Base-by-base conservation (phyloP, 1,140 invertebrate species). In the Oreohelix idahoensis region DNA sequence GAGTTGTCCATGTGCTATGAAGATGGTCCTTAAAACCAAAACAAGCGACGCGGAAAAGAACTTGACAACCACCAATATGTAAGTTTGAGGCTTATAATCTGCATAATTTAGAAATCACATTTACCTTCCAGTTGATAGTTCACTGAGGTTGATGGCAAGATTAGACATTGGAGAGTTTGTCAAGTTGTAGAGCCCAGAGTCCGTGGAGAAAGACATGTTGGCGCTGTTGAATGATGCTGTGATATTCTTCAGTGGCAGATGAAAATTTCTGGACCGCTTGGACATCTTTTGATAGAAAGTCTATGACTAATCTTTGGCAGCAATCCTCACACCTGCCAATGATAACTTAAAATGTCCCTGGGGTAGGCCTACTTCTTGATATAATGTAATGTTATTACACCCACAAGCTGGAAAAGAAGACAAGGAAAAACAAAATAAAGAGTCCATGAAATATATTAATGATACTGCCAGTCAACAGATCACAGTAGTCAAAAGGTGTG, bases 121-220 rank as follows among this genome's bases (percentile, higher is more conserved):
- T 82, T 75, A 82, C 80, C 71, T 82, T 75, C 80, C 80, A 36
- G 80, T 82, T 53, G 80, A 82, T 23, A 82, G 32, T 36, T 82
- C 80, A 45, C 80, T 82, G 32, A 82, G 71, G 71, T 82, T 82
- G 51, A 75, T 75, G 26, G 80, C 71, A 32, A 82, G 38, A 38
- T 15, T 38, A 1, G 80, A 75, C 80, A 82, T 75, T 36, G 80
- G 80, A 58, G 80, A 82, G 49, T 82, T 53, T 17, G 80, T 58
- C 42, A 75, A 63, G 51, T 38, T 82, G 36, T 39, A 82, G 39
- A 58, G 29, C 23, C 70, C 80, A 53, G 80, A 82, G 5, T 75
- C 80, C 53, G 8, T 45, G 4, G 80, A 39, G 51, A 58, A 73
- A n/a, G 80, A 82, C 80, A 82, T 82, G 17, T 45, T 45, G 49